Evolutionary conservation across 2,113 vertebrate species (phyloP).

Genomic region (Triplophysa dalaica): DNA sequence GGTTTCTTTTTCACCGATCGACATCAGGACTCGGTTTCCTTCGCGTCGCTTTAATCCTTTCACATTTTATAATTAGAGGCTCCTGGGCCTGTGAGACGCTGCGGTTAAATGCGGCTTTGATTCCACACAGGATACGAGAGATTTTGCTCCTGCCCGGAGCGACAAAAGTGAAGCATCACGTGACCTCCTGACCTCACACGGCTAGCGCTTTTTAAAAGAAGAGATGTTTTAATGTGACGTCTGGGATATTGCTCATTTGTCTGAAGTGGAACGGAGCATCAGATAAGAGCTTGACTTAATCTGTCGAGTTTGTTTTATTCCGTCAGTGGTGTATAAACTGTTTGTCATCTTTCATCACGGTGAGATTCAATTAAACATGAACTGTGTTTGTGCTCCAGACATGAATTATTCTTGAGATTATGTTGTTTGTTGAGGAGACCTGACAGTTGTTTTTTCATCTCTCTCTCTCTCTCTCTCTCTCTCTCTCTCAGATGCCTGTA

Average conservation of each 20-base stretch:
- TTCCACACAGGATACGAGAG: not conserved
- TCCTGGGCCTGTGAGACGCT: constrained; percentile 29
- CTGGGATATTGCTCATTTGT: not conserved
- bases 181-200: too few species aligned
- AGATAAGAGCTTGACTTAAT: not conserved
- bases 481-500: too few species aligned
- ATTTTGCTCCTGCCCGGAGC: constrained; percentile 29
- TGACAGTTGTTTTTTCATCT: too few species aligned
- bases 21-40: constrained; percentile 17
- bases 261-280: not conserved
- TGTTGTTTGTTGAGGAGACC: too few species aligned
- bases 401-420: too few species aligned
- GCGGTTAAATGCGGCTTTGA: constrained; percentile 35
- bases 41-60: constrained; percentile 34
- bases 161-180: not conserved
- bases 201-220: too few species aligned
- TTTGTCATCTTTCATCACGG: not conserved
- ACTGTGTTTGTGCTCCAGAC: too few species aligned
- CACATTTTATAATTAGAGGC: constrained; percentile 48
- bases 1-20: not conserved
- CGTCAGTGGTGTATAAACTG: not conserved
- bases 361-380: too few species aligned
- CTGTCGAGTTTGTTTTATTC: not conserved
- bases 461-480: too few species aligned
- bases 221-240: not conserved